These are phyloP conservation scores for Brachypteracias leptosomus DNA, from an alignment of 2,113 vertebrate genomes.

Conservation along the genomic window DNA sequence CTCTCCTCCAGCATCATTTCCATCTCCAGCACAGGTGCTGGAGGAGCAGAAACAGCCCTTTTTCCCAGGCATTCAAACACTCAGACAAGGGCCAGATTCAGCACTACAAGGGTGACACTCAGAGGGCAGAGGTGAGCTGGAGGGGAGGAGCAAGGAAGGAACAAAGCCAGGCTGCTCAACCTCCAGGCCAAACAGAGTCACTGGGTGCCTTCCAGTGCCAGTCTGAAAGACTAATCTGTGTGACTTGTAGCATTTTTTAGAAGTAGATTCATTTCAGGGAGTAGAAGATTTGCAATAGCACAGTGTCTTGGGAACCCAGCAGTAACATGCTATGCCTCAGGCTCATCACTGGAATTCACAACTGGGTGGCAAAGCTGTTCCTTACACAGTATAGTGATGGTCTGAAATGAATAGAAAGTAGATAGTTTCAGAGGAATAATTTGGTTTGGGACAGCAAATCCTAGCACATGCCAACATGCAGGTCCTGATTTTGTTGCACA, in stretches of 20 bases:
- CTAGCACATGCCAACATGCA: no score
- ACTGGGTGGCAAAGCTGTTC: background rate
- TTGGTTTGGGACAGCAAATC: background rate
- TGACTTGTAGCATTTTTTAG: background rate
- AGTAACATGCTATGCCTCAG: background rate
- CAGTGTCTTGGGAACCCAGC: background rate
- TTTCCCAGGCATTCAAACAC: background rate
- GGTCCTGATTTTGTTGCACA: background rate
- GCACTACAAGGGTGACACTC: background rate
- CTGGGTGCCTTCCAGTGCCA: background rate
- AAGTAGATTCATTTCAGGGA: background rate
- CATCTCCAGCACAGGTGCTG: background rate
- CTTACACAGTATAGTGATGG: background rate
- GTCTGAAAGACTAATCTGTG: background rate
- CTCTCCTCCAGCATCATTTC: background rate
- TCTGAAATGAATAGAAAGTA: background rate
- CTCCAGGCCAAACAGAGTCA: background rate
- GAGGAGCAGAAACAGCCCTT: background rate
- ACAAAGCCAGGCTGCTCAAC: background rate
- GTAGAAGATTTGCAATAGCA: background rate
- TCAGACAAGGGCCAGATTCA: background rate
- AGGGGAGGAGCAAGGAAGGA: background rate
- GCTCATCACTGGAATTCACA: background rate
- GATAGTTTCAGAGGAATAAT: background rate
- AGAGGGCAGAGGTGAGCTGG: background rate